Base-by-base conservation (phyloP, 2,797 vertebrate genomes). In the Premnoplex brunnescens region DNA sequence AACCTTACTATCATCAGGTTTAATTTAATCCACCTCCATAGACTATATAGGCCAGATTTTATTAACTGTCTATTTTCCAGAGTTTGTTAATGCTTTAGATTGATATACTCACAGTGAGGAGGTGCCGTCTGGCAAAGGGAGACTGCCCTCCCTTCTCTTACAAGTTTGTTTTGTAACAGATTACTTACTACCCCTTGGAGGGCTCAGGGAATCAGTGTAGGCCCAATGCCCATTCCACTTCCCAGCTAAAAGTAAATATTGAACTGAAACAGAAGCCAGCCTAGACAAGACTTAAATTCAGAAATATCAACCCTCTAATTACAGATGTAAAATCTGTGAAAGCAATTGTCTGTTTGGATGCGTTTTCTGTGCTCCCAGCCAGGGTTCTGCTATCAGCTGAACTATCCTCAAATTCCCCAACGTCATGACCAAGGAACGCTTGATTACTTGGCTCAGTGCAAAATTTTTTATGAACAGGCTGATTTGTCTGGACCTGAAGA, bases 281-380 rank as follows among this genome's bases (percentile, higher is more conserved):
- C 68, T 56, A 67, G 78, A 77, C 84, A 95, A 89, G 86, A 68
- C 52, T 83, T 64, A 55, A 58, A 83, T 94, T 79, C 71, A 80
- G 63, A 92, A 89, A 48, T 63, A 93, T 74, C 63, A 92, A 46
- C 44, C 49, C 84, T 80, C 78, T 80, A 89, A 95, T 89, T 80
- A 92, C 7, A 82, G 30, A 85, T 69, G 23, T 41, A 85, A 95
- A 89, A 76, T 76, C 48, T 93, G 74, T 82, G 80, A 91, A 76
- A 89, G 63, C 56, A 85, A 56, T 43, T 77, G 63, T 74, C 82
- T 90, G 23, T 55, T 75, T 88, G 86, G 80, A 84, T 74, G 52
- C 0, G 0, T 90, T 71, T 95, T 78, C 67, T 67, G 48, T 89
- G 51, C 62, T 90, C 16, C 30, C 51, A 85, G 89, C 49, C 93